Base-by-base conservation (phyloP, 2,888 invertebrate species). In the Netelia inedita region DNA sequence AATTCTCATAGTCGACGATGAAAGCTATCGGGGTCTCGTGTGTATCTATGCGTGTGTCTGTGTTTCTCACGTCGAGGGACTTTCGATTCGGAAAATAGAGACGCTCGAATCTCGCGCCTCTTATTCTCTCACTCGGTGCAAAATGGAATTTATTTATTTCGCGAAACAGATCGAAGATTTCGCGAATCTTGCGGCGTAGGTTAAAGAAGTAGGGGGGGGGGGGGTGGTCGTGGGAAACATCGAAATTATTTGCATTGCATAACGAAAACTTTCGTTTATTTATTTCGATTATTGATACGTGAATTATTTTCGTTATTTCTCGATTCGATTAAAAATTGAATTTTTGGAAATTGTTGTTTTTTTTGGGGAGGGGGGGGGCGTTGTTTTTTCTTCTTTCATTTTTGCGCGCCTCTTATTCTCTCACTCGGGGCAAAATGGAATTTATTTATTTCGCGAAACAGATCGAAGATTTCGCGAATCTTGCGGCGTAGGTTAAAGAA, bases 71-170 rank as follows among this genome's bases (percentile, higher is more conserved):
- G 6, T 46, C 46, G 46, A 46, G 46, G 14, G 19, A 79, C 79
- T 79, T 79, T 79, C 79, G 79, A 72, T 72, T 79, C 63, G 41
- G 63, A 41, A 79, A 79, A 79, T 41, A 41, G 28, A 11, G 19
- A 43, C 57, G 28, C 46, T 69, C 69, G 16, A 23, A 19, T 76
- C 65, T 19, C 5, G 14, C 59, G 14, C 46, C 71, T 72, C 61
- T 6, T 19, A 21, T 21, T 69, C 69, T 71, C 19, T 23, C 43
- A 10, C 59, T 28, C 21, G 50, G 35, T 1, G n/a, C n/a, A 16
- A 9, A 19, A 59, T 43, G 9, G 65, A 61, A 72, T 72, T 59
- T 63, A 72, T 79, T 72, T 57, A 79, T 79, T 72, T 69, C 53
- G 11, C 53, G 53, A 79, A 71, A 28, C 35, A 14, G 19, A 23